Conservation (phyloP, 2,888 invertebrate genomes). For the Acronicta aceris region DNA sequence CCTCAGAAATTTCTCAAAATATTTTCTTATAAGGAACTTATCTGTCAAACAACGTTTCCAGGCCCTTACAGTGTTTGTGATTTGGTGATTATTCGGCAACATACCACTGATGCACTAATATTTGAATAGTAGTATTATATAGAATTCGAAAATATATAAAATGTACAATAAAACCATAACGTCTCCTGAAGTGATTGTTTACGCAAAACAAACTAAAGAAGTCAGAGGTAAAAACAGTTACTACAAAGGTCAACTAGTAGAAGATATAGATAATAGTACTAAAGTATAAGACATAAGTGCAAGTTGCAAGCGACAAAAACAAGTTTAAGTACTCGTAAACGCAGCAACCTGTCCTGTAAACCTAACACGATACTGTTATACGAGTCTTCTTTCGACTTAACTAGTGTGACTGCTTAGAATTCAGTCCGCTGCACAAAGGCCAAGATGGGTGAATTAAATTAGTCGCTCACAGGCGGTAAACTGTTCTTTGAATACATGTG, state of each 20-base stretch:
- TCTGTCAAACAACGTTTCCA: too few relatives aligned
- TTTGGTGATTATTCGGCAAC: too few relatives aligned
- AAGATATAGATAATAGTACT: slow-evolving; percentile 29
- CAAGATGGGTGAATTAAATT: slow-evolving; percentile 43
- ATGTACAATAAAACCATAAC: too few relatives aligned
- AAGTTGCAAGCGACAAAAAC: slow-evolving; percentile 34
- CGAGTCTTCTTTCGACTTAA: slow-evolving; percentile 41
- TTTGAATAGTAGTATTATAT: too few relatives aligned
- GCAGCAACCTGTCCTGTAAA: slow-evolving; percentile 46
- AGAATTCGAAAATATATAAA: too few relatives aligned
- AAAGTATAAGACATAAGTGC: slow-evolving; percentile 28
- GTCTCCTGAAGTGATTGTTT: too few relatives aligned
- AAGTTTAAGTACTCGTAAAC: slow-evolving; percentile 36
- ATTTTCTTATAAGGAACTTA: too few relatives aligned
- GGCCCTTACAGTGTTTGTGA: too few relatives aligned
- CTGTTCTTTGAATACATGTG: slow-evolving; percentile 7
- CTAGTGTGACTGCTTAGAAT: slow-evolving; percentile 48
- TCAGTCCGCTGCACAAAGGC: slow-evolving; percentile 34
- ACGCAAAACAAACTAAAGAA: background rate
- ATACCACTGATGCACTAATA: too few relatives aligned
- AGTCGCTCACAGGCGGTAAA: slow-evolving; percentile 3
- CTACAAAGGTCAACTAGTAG: background rate
- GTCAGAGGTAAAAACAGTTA: background rate
- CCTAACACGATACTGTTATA: slow-evolving; percentile 51
- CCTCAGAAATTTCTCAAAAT: too few relatives aligned